Evolutionary conservation across 37 sponge, comb jelly and placozoan species (phyloP).

Genomic region (Diacarnus erythraeanus): DNA sequence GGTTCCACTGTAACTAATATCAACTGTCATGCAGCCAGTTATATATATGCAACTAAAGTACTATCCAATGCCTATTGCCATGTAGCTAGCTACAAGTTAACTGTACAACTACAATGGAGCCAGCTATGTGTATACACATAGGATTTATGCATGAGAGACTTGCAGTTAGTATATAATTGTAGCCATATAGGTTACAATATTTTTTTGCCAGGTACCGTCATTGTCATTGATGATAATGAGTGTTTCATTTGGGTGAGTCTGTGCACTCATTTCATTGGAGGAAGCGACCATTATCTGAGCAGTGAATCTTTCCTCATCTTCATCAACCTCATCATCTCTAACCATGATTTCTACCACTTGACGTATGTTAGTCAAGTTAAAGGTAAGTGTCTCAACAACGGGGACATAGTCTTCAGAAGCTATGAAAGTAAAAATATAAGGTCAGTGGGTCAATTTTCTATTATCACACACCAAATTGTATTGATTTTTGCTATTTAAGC

Average conservation of each 20-base stretch:
- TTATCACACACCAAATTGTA: background rate
- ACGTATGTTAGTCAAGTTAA: background rate
- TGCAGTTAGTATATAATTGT: too few species aligned
- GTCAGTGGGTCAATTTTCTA: background rate
- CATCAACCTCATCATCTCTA: background rate
- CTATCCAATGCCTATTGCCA: too few species aligned
- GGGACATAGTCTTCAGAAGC: background rate
- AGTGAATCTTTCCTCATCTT: background rate
- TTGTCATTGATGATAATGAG: constrained; percentile 3
- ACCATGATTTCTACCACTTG: background rate
- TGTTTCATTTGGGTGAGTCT: background rate
- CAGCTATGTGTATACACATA: too few species aligned
- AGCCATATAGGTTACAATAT: too few species aligned
- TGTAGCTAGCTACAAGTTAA: too few species aligned
- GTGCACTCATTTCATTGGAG: background rate
- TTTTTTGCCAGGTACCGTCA: constrained; percentile 7
- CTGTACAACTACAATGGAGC: too few species aligned
- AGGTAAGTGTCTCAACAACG: background rate
- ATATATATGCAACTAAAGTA: too few species aligned
- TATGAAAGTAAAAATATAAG: background rate
- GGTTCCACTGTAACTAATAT: too few species aligned
- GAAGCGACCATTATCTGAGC: background rate
- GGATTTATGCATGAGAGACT: too few species aligned
- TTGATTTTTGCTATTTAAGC: background rate
- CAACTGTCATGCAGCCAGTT: too few species aligned